phyloP scores from a whole-genome alignment of 64 coral and sea anemone species.

The Pocillopora verrucosa region DNA sequence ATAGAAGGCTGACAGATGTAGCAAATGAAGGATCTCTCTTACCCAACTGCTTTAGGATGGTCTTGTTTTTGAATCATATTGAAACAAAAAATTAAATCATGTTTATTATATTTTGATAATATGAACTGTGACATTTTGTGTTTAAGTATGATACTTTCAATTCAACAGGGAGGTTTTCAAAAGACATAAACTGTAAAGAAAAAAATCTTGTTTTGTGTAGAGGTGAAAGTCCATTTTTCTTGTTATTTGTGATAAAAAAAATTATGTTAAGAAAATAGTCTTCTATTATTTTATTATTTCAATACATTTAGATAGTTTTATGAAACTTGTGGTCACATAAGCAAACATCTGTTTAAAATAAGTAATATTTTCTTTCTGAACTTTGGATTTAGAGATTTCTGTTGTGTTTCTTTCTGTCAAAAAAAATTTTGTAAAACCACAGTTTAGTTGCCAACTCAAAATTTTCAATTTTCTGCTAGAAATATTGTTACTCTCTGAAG shows the following conservation, averaged over 20 bases:
- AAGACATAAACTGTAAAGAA: no score
- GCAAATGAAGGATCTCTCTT: no score
- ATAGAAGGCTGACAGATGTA: no score
- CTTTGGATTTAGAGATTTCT: not conserved
- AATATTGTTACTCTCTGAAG: not conserved
- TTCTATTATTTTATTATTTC: not conserved
- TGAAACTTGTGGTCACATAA: constrained; percentile 10
- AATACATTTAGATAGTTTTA: constrained; percentile 9
- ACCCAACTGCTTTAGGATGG: no score
- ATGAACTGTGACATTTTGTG: no score
- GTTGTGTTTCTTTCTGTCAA: not conserved
- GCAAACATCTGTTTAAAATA: not conserved
- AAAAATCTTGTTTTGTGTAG: no score
- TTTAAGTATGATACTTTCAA: no score
- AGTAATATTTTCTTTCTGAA: not conserved
- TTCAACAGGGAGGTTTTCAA: no score
- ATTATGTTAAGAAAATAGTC: not conserved
- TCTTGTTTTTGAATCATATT: no score
- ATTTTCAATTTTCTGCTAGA: not conserved
- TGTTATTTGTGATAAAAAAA: not conserved
- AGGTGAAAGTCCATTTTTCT: not conserved
- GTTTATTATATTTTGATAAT: no score
- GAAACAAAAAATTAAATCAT: no score
- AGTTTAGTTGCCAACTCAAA: not conserved
- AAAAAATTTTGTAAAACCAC: not conserved